Conservation (phyloP, 2,888 invertebrate genomes). For the Anoncus sp. region DNA sequence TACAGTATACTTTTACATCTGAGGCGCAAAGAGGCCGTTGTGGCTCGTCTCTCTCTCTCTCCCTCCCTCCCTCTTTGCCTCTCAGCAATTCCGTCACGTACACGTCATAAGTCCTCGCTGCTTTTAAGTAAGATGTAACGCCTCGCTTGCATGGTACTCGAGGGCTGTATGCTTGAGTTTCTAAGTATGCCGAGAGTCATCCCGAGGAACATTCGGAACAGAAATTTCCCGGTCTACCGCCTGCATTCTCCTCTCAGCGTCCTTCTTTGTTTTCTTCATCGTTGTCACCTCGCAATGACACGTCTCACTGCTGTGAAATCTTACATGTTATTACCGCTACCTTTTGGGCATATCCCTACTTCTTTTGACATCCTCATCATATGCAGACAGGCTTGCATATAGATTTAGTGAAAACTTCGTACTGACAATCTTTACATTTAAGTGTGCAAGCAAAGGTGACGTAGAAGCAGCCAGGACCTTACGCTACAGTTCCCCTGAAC, state of each 20-base stretch:
- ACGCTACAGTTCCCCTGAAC: too few species aligned
- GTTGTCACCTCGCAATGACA: constrained; percentile 30
- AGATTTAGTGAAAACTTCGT: background rate
- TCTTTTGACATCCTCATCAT: constrained; percentile 21
- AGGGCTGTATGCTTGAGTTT: constrained; percentile 69
- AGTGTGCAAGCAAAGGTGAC: background rate
- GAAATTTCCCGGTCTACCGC: constrained; percentile 47
- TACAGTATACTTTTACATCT: constrained; percentile 37
- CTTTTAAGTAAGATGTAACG: constrained; percentile 78
- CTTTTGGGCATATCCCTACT: background rate
- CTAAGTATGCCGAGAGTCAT: constrained; percentile 63
- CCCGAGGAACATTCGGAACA: constrained; percentile 54
- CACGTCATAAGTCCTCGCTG: constrained; percentile 78
- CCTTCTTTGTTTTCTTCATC: constrained; percentile 26
- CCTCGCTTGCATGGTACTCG: constrained; percentile 73
- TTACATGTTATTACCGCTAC: constrained; percentile 1
- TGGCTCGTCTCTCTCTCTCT: constrained; percentile 19
- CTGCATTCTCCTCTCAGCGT: constrained; percentile 30
- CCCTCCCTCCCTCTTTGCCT: constrained; percentile 63
- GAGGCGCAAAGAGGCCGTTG: constrained; percentile 36
- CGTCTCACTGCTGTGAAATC: constrained; percentile 9
- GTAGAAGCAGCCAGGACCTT: constrained; percentile 7
- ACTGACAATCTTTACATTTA: constrained; percentile 5
- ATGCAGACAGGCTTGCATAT: background rate
- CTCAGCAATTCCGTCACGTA: constrained; percentile 80